phyloP scores from a whole-genome alignment of 2,888 invertebrate species.

The Metellina segmentata region DNA sequence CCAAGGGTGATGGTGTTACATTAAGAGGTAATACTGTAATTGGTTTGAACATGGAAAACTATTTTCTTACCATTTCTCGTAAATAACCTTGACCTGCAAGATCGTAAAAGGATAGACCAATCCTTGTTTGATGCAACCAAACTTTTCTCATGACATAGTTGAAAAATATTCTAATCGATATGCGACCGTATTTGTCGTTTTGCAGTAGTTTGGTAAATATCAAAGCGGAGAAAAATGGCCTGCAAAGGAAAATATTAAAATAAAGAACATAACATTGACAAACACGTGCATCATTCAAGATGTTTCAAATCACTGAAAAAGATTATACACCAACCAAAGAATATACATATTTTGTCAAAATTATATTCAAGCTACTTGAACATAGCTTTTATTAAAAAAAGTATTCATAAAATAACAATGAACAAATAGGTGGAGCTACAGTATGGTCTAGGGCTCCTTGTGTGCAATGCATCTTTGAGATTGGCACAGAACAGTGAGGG shows the following conservation, averaged over 20 bases:
- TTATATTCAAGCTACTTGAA: too few species aligned
- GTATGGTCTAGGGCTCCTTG: too few species aligned
- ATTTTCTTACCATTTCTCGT: conserved; percentile 86
- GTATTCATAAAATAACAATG: too few species aligned
- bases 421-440: too few species aligned
- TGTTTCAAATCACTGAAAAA: neutral
- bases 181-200: conserved; percentile 91
- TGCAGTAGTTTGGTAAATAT: conserved; percentile 94
- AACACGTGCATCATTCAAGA: neutral
- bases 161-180: conserved; percentile 93
- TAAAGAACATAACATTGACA: neutral
- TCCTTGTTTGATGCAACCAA: conserved; percentile 96
- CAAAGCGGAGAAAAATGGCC: conserved; percentile 90
- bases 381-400: too few species aligned
- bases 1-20: too few species aligned
- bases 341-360: too few species aligned
- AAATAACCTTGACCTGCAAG: conserved; percentile 94
- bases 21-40: too few species aligned
- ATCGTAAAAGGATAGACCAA: conserved; percentile 95
- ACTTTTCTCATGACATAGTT: conserved; percentile 97
- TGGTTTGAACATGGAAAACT: too few species aligned
- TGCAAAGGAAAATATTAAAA: conserved; percentile 79
- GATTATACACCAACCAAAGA: neutral
- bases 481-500: too few species aligned
- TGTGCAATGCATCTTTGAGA: too few species aligned